Evolutionary conservation across 2,888 invertebrate species (phyloP).

Genomic region (Zeuzera pyrina): DNA sequence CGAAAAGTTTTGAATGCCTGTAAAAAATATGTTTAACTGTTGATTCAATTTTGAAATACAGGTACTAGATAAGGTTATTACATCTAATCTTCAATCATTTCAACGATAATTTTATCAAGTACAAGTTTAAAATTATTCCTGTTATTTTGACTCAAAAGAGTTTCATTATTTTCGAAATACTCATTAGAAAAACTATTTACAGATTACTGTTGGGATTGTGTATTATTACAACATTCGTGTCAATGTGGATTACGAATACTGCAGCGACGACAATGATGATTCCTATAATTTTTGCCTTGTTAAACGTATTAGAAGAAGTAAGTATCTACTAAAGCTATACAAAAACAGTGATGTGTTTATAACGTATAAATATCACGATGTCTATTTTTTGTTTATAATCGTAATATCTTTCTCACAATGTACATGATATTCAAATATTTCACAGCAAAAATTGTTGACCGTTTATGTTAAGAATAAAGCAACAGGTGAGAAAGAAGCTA

Average conservation of each 20-base stretch:
- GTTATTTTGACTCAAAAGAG: too few species aligned
- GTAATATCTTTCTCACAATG: background rate
- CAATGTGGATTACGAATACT: constrained; percentile 96
- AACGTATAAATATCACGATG: too few species aligned
- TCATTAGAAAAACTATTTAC: too few species aligned
- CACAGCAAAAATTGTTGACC: constrained; percentile 71
- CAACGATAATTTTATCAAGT: too few species aligned
- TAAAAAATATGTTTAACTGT: too few species aligned
- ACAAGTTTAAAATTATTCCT: too few species aligned
- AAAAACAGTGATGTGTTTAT: background rate
- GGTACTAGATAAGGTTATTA: too few species aligned
- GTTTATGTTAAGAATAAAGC: constrained; percentile 59
- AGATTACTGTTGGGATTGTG: constrained; percentile 86
- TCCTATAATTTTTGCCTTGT: constrained; percentile 86
- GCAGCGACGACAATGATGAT: constrained; percentile 94
- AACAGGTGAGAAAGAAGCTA: constrained; percentile 57
- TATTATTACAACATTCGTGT: constrained; percentile 88
- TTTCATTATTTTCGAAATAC: too few species aligned
- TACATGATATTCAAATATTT: constrained; percentile 8
- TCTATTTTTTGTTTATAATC: constrained; percentile 1
- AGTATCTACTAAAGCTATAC: constrained; percentile 19
- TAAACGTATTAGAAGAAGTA: constrained; percentile 82
- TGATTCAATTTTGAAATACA: too few species aligned
- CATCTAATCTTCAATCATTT: too few species aligned
- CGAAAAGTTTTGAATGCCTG: too few species aligned